These are phyloP conservation scores for Scrobipalpa costella DNA, from an alignment of 2,888 invertebrate species.

Conservation along the genomic window DNA sequence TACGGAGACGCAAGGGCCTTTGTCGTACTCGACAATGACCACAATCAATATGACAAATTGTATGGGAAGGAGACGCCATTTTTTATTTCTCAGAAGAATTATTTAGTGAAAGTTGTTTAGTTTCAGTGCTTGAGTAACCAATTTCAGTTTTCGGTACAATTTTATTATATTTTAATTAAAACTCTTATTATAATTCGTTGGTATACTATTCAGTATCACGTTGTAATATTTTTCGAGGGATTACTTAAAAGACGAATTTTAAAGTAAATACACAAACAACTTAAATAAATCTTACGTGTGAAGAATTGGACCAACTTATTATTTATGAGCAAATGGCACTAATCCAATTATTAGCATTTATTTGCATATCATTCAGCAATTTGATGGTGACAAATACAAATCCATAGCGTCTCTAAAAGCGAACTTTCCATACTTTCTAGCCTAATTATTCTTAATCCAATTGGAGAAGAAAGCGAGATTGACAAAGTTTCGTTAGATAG, in stretches of 20 bases:
- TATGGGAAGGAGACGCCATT: no score
- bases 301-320: background rate
- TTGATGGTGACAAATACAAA: background rate
- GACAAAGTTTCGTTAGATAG: constrained; percentile 11
- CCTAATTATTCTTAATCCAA: constrained; percentile 1
- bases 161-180: no score
- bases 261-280: background rate
- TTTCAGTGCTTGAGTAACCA: no score
- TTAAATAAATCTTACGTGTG: background rate
- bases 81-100: no score
- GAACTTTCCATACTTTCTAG: constrained; percentile 2
- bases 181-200: background rate
- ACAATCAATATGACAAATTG: no score
- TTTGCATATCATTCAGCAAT: background rate
- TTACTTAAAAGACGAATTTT: background rate
- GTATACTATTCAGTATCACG: background rate
- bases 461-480: constrained; percentile 3
- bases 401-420: background rate
- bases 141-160: no score
- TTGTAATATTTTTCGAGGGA: no score
- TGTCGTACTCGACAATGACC: background rate
- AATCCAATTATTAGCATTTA: background rate
- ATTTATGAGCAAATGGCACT: background rate
- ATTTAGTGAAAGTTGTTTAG: no score
- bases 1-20: background rate